These are phyloP conservation scores for Saguinus imperator DNA, from an alignment of 2,113 vertebrate species.

Conservation along the genomic window DNA sequence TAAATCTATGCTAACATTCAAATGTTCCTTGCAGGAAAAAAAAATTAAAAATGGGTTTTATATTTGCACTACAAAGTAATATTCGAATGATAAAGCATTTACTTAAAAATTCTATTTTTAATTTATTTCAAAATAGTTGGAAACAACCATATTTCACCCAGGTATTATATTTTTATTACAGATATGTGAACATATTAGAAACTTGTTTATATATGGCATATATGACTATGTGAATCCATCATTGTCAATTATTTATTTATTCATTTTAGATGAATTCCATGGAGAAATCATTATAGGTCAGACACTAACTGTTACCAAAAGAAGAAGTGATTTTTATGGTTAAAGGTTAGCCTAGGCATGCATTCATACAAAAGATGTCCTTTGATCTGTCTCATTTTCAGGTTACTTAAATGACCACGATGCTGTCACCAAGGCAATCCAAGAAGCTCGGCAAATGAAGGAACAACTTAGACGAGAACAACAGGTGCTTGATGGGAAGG, in stretches of 20 bases:
- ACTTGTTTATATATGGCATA: not conserved
- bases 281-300: not conserved
- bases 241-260: not conserved
- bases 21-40: slow-evolving; percentile 38
- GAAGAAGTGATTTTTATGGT: not conserved
- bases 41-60: not conserved
- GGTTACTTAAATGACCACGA: slow-evolving; percentile 99
- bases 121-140: not conserved
- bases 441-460: slow-evolving; percentile 98
- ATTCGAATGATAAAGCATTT: not conserved
- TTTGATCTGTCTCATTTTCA: slow-evolving; percentile 89
- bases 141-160: not conserved
- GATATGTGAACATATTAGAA: not conserved
- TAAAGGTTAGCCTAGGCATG: not conserved
- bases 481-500: slow-evolving; percentile 97
- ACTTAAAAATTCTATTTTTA: not conserved
- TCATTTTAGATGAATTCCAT: not conserved
- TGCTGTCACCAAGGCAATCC: slow-evolving; percentile 97
- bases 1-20: slow-evolving; percentile 31
- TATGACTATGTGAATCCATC: not conserved
- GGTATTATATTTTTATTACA: not conserved
- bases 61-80: not conserved
- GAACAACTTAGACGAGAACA: slow-evolving; percentile 98
- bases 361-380: slow-evolving; percentile 79
- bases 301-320: not conserved